These are phyloP conservation scores for Phalanger gymnotis DNA, from an alignment of 2,797 vertebrate genomes.

Conservation along the genomic window DNA sequence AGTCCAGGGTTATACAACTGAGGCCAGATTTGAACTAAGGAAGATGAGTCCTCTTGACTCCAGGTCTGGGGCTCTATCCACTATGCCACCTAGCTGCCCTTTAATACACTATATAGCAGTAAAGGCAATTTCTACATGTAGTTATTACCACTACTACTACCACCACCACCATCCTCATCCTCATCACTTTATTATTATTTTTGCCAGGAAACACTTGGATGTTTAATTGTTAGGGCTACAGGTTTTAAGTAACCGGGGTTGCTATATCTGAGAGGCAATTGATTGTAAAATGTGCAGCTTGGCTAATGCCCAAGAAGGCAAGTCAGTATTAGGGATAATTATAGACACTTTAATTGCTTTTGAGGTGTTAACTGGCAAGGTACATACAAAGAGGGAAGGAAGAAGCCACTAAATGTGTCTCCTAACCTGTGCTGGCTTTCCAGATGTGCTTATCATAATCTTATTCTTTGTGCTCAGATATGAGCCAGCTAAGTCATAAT, in stretches of 20 bases:
- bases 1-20: no score
- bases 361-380: constrained; percentile 63
- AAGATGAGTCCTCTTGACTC: no score
- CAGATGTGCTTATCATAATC: neutral
- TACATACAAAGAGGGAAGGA: neutral
- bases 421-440: constrained; percentile 8
- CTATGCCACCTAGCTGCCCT: neutral
- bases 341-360: constrained; percentile 66
- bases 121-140: neutral
- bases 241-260: constrained; percentile 44
- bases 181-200: neutral
- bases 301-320: constrained; percentile 65
- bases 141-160: neutral
- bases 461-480: constrained; percentile 1
- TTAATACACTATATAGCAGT: neutral
- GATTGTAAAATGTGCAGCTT: constrained; percentile 62
- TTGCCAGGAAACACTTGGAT: constrained; percentile 46
- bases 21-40: no score
- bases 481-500: neutral
- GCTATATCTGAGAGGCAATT: constrained; percentile 61
- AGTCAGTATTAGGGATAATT: constrained; percentile 46
- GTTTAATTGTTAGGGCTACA: constrained; percentile 45
- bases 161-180: neutral
- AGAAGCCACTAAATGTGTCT: constrained; percentile 27
- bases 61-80: neutral